Percentiles rank a stretch among this genome's conserved stretches.
These are phyloP conservation scores for Rhingia campestris DNA, from an alignment of 2,888 invertebrate genomes.

Conservation along the genomic window DNA sequence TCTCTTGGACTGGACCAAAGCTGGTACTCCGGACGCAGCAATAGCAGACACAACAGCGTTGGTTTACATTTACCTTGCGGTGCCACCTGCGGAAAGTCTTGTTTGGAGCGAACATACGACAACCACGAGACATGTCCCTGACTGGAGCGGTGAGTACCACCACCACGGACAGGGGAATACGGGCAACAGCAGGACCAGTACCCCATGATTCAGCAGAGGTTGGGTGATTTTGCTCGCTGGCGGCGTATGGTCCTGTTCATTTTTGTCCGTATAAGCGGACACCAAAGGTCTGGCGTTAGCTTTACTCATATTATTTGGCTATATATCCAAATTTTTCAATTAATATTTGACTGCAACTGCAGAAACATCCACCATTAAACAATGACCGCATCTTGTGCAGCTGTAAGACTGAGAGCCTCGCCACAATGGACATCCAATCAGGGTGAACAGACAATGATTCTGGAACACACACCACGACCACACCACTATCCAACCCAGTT, in stretches of 20 bases:
- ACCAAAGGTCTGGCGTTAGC: conserved; percentile 96
- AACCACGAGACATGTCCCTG: conserved; percentile 99
- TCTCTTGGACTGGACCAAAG: conserved; percentile 97
- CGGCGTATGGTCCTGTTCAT: conserved; percentile 95
- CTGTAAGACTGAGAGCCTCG: no score
- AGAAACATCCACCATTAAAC: conserved; percentile 81
- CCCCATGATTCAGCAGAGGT: conserved; percentile 99
- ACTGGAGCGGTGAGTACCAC: conserved; percentile 99
- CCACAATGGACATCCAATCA: no score
- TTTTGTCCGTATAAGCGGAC: conserved; percentile 98
- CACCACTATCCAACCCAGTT: no score
- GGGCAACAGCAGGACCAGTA: conserved; percentile 99
- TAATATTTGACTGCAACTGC: conserved; percentile 78
- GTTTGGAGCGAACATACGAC: conserved; percentile 99
- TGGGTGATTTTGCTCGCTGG: conserved; percentile 99
- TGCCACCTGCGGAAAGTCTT: conserved; percentile 99
- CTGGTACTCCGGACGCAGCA: conserved; percentile 98
- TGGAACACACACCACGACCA: no score
- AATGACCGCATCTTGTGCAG: no score
- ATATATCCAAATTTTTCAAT: conserved; percentile 78
- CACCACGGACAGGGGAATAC: conserved; percentile 99
- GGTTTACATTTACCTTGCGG: conserved; percentile 96
- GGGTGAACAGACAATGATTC: no score
- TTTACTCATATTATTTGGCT: conserved; percentile 85
- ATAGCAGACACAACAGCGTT: conserved; percentile 98